phyloP scores from a whole-genome alignment of 2,888 invertebrate genomes.

The Caenorhabditis sp. region DNA sequence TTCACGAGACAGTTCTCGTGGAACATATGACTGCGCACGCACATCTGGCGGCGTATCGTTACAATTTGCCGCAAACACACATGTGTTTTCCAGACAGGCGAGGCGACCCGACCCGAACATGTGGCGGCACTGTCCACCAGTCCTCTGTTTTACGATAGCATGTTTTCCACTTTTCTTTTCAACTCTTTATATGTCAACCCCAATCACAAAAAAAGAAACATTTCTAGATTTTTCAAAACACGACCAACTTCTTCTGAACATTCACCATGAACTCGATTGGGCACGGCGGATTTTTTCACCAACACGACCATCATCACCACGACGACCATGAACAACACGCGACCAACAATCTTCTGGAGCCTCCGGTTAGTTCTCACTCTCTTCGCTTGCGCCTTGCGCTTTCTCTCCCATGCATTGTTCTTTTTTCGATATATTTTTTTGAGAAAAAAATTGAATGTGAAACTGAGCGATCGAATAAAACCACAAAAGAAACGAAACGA shows the following conservation, averaged over 20 bases:
- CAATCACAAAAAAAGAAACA: background rate
- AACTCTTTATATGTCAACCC: background rate
- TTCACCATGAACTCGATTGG: constrained; percentile 61
- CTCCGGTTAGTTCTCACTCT: constrained; percentile 47
- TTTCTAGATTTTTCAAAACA: background rate
- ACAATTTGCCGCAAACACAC: constrained; percentile 15
- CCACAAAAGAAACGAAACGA: background rate
- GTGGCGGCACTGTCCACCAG: background rate
- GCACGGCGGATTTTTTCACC: constrained; percentile 56
- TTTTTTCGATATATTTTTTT: background rate
- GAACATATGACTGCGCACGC: background rate
- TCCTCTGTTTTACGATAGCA: background rate
- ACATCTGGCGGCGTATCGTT: constrained; percentile 11
- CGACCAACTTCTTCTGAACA: background rate
- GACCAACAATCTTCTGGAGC: constrained; percentile 24
- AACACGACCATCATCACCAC: constrained; percentile 51
- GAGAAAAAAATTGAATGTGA: too few relatives aligned
- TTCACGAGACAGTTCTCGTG: background rate
- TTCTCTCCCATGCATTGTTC: background rate
- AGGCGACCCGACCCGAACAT: background rate
- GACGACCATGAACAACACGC: constrained; percentile 43
- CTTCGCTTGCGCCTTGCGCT: background rate
- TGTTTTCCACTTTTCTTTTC: constrained; percentile 8
- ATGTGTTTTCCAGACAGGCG: constrained; percentile 12
- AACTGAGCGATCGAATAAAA: too few relatives aligned